Base-by-base conservation (phyloP, 2,113 vertebrate species). In the Argyrosomus japonicus region DNA sequence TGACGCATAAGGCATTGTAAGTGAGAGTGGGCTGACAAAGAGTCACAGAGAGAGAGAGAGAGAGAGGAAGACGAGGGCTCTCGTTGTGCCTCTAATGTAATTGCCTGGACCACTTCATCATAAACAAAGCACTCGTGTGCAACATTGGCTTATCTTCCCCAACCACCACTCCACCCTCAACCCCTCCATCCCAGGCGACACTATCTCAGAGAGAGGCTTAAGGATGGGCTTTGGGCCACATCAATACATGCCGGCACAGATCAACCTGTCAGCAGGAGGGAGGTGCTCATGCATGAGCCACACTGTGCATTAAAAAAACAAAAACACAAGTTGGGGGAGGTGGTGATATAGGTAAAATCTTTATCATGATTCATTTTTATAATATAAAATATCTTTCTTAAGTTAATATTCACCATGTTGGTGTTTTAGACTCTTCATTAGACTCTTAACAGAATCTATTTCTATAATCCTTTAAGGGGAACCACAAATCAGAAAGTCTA, bases 91-190 rank as follows among this genome's bases (percentile, higher is more conserved):
- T 86, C 60, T 92, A 91, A 92, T 93, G 88, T 91, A 91, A 93
- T 91, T 92, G 88, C 88, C 81, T 82, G 82, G 79, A 83, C 92
- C 85, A 91, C 91, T 92, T 91, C 82, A 91, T 93, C 87, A 89
- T 89, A 91, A 92, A 91, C 70, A 78, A 79, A 91, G 89, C 88
- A 85, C 81, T 84, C n/a, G 18, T 86, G 87, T 87, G 88, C 85
- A 87, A 72, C 25, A 23, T 43, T 80, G 65, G 86, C 83, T 89
- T 86, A 88, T 92, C 87, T 90, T 60, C 61, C 70, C 18, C 10
- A 61, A 65, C 73, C 77, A 88, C 71, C 88, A 71, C 82, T 85
- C 85, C 4, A 53, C 78, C 81, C 81, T 80, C 70, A 64, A 65
- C 61, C 80, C 74, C 64, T 79, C 78, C 69, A 67, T 83, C 84